Percentiles rank a stretch among this genome's conserved stretches.
Evolutionary conservation across 1,140 invertebrate genomes (phyloP).

Genomic region (Drosophila ananassae): DNA sequence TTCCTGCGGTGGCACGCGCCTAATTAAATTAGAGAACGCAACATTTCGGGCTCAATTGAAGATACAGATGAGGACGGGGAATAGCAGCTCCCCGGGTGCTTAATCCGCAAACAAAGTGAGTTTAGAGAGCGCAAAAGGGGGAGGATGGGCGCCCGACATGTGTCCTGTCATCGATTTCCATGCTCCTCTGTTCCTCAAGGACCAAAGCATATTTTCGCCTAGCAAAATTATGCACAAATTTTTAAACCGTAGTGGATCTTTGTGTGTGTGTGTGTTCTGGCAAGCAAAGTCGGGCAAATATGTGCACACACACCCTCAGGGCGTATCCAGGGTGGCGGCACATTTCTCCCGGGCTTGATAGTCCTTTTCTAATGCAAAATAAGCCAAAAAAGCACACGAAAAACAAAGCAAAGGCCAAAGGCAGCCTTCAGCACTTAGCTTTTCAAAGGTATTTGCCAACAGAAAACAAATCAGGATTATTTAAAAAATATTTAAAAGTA

Average conservation of each 20-base stretch:
- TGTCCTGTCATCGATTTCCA: constrained; percentile 51
- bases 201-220: constrained; percentile 69
- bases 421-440: constrained; percentile 10
- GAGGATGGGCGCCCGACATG: constrained; percentile 3
- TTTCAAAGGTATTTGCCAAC: not conserved
- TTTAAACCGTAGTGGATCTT: constrained; percentile 30
- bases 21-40: constrained; percentile 77
- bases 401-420: constrained; percentile 43
- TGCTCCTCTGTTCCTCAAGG: constrained; percentile 15
- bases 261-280: constrained; percentile 6
- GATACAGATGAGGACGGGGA: constrained; percentile 38
- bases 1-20: constrained; percentile 53
- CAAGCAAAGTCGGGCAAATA: constrained; percentile 68
- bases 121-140: constrained; percentile 1
- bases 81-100: constrained; percentile 10
- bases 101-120: constrained; percentile 44
- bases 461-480: not conserved
- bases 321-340: constrained; percentile 3
- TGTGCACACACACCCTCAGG: constrained; percentile 36
- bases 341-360: constrained; percentile 1
- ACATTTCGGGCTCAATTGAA: constrained; percentile 51
- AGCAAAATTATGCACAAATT: constrained; percentile 70
- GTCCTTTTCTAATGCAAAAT: constrained; percentile 63
- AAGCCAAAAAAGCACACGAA: constrained; percentile 37
- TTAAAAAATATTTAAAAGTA: not conserved